phyloP scores from a whole-genome alignment of 2,888 invertebrate genomes.

The Ceramica pisi region DNA sequence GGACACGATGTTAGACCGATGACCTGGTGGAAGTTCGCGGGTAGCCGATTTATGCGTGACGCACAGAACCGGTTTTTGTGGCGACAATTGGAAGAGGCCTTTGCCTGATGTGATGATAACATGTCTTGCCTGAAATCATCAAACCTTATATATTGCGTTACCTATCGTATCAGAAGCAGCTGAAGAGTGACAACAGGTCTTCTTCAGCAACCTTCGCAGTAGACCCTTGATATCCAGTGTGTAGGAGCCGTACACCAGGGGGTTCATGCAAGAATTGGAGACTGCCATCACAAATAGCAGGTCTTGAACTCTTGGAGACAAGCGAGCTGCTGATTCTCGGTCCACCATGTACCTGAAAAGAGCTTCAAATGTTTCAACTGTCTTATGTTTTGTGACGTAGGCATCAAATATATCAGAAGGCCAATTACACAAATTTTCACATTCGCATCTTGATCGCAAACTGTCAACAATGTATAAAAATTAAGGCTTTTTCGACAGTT shows the following conservation, averaged over 20 bases:
- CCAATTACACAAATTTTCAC: no score
- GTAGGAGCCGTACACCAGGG: constrained; percentile 94
- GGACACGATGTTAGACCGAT: no score
- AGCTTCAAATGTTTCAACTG: not conserved
- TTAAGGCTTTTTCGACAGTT: no score
- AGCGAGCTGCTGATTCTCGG: constrained; percentile 91
- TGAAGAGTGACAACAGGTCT: constrained; percentile 78
- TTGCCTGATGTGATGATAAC: no score
- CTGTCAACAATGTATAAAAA: no score
- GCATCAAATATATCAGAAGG: no score
- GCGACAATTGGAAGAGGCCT: no score
- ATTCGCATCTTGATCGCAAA: no score
- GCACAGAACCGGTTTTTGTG: no score
- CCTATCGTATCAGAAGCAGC: constrained; percentile 79
- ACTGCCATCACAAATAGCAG: constrained; percentile 95
- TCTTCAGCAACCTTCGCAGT: constrained; percentile 72
- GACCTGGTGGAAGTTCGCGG: no score
- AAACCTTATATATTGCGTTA: constrained; percentile 33
- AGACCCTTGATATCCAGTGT: constrained; percentile 82
- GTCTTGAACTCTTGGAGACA: constrained; percentile 93
- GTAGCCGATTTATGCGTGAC: no score
- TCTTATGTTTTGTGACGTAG: not conserved
- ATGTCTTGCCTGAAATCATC: not conserved
- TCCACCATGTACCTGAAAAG: constrained; percentile 93
- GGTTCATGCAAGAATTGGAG: constrained; percentile 95